Base-by-base conservation (phyloP, 2,113 vertebrate genomes). In the Formicarius rufipectus region DNA sequence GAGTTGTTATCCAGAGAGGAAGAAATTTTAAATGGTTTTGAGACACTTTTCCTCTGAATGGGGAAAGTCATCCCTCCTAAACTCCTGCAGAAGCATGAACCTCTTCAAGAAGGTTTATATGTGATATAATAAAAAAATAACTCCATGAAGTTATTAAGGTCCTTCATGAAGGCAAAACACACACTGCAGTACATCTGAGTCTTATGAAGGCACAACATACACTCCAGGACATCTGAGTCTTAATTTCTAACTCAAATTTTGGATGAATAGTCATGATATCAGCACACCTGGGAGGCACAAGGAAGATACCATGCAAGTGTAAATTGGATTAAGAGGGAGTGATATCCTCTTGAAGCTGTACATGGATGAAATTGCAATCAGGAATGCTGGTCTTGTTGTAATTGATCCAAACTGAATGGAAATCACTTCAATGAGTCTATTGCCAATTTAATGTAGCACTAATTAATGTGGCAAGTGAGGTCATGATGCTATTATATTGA, bases 391-490 rank as follows among this genome's bases (percentile, higher is more conserved):
- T 53, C 33, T 73, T n/a, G 3, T 63, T 42, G 44, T 47, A 73
- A 64, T 42, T 60, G 44, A 60, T 14, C n/a, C 40, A 66, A 56
- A 69, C 10, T 3, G 22, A 17, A 18, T 47, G 50, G 42, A 87
- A 84, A 84, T 42, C 10, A 37, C 42, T 63, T 58, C 20, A 50
- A 0, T 0, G 0, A 12, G 9, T 12, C 17, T 68, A 19, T 40
- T 59, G 15, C 18, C 50, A 35, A 23, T 44, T 64, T 35, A 81
- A 39, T 25, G 49, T 33, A 55, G 11, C 23, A 2, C 2, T 73
- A 73, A 87, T 73, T 68, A 49, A 52, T 0, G 3, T 11, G 21
- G 40, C 49, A 74, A 81, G 93, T 66, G 19, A 52, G 69, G 60
- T 15, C 10, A 9, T 2, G 10, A 19, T 45, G 24, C 45, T 40